Percentiles rank a stretch among this genome's conserved stretches.
These are phyloP conservation scores for Cataglyphis hispanica DNA, from an alignment of 1,140 invertebrate genomes.

Conservation along the genomic window DNA sequence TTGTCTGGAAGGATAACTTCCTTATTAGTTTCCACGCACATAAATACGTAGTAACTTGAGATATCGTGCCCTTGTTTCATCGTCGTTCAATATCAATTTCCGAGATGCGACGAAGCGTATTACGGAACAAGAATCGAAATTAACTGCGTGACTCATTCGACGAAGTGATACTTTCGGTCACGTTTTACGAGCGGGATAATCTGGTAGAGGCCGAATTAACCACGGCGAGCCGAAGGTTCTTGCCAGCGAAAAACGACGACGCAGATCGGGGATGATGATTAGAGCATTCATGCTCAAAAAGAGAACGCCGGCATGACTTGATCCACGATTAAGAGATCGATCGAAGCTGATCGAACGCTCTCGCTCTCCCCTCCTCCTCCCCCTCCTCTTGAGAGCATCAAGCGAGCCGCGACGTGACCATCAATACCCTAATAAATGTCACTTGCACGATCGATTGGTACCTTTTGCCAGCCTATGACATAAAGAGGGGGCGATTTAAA, in stretches of 20 bases:
- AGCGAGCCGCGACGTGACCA: slow-evolving; percentile 34
- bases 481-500: slow-evolving; percentile 45
- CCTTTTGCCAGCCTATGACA: slow-evolving; percentile 55
- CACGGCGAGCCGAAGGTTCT: not conserved
- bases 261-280: not conserved
- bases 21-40: not conserved
- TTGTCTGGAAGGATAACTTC: not conserved
- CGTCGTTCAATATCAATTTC: not conserved
- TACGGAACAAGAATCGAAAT: slow-evolving; percentile 30
- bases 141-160: slow-evolving; percentile 39
- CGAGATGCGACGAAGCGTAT: not conserved
- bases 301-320: not conserved
- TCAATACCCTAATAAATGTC: slow-evolving; percentile 57
- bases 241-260: not conserved
- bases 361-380: too few relatives aligned
- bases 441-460: slow-evolving; percentile 37
- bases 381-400: not conserved
- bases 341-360: slow-evolving; percentile 28
- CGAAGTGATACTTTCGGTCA: slow-evolving; percentile 28
- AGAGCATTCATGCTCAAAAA: not conserved
- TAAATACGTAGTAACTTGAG: not conserved
- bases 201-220: slow-evolving; percentile 60
- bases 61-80: not conserved
- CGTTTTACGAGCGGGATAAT: slow-evolving; percentile 46
- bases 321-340: slow-evolving; percentile 42